Evolutionary conservation across 30 jellyfish, hydroid and myxozoan species (phyloP).

Genomic region (Calvadosia cruxmelitensis): DNA sequence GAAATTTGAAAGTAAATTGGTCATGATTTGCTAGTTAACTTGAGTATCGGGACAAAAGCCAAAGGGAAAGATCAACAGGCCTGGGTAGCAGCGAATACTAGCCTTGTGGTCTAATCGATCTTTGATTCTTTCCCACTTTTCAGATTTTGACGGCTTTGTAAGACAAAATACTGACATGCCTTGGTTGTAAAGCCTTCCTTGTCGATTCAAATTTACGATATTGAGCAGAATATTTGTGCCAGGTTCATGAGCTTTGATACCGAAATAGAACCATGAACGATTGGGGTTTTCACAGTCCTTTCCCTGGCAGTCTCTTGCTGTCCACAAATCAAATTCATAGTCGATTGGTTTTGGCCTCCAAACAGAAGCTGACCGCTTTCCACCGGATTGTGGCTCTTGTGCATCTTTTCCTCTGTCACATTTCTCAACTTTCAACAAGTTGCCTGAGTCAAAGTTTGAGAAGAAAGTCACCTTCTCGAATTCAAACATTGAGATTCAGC

Average conservation of each 20-base stretch:
- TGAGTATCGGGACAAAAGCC: too few species aligned
- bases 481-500: not conserved
- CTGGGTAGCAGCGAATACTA: not conserved
- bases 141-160: constrained; percentile 13
- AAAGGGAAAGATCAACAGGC: too few species aligned
- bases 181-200: constrained; percentile 53
- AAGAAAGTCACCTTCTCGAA: constrained; percentile 10
- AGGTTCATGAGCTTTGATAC: constrained; percentile 46
- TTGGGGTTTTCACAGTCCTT: constrained; percentile 63
- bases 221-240: constrained; percentile 43
- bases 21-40: too few species aligned
- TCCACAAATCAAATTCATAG: constrained; percentile 66
- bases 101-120: constrained; percentile 51
- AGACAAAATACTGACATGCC: constrained; percentile 54
- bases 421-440: constrained; percentile 48
- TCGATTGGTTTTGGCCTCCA: constrained; percentile 4
- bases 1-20: too few species aligned
- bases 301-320: constrained; percentile 90
- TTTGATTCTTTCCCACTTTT: constrained; percentile 50
- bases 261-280: constrained; percentile 84
- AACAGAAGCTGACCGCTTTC: not conserved
- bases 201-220: constrained; percentile 72
- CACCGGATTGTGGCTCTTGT: not conserved
- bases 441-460: constrained; percentile 74
- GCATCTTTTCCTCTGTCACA: constrained; percentile 4